Conservation (phyloP, 2,888 invertebrate species). For the Idaea straminata region DNA sequence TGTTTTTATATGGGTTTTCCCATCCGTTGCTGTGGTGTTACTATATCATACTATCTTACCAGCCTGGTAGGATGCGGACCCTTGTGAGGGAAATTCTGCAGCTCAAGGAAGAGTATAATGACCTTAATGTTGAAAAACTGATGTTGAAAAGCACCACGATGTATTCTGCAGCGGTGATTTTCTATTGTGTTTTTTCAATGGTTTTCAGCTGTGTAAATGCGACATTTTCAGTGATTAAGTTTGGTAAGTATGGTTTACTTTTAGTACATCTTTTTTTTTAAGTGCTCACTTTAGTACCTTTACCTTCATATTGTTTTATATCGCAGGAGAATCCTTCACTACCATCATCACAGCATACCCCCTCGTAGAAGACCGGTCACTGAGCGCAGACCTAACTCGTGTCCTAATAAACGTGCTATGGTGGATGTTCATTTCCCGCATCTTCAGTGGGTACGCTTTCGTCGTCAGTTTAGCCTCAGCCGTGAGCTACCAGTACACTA, state of each 20-base stretch:
- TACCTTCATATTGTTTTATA: background rate
- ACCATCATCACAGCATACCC: slow-evolving; percentile 46
- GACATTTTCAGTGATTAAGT: slow-evolving; percentile 11
- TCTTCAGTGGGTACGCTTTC: slow-evolving; percentile 30
- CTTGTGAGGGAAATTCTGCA: slow-evolving; percentile 16
- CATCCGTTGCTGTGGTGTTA: slow-evolving; percentile 38
- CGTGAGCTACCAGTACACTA: slow-evolving; percentile 47
- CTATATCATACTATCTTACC: background rate
- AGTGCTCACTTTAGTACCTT: background rate
- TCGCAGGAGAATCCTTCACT: slow-evolving; percentile 40
- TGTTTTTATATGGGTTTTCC: slow-evolving; percentile 35
- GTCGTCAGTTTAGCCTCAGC: slow-evolving; percentile 34
- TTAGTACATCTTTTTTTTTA: background rate
- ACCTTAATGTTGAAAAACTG: slow-evolving; percentile 40
- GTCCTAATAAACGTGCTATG: slow-evolving; percentile 33
- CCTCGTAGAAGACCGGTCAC: slow-evolving; percentile 35
- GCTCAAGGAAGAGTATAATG: slow-evolving; percentile 43
- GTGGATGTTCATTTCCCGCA: slow-evolving; percentile 36
- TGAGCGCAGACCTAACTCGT: slow-evolving; percentile 28
- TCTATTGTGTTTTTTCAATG: slow-evolving; percentile 15
- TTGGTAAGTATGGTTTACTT: slow-evolving; percentile 10
- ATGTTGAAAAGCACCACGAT: slow-evolving; percentile 40
- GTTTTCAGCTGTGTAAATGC: slow-evolving; percentile 14
- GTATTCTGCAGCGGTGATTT: slow-evolving; percentile 11
- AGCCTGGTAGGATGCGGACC: background rate